Base-by-base conservation (phyloP, 2,888 invertebrate genomes). In the Euzetes globulus region DNA sequence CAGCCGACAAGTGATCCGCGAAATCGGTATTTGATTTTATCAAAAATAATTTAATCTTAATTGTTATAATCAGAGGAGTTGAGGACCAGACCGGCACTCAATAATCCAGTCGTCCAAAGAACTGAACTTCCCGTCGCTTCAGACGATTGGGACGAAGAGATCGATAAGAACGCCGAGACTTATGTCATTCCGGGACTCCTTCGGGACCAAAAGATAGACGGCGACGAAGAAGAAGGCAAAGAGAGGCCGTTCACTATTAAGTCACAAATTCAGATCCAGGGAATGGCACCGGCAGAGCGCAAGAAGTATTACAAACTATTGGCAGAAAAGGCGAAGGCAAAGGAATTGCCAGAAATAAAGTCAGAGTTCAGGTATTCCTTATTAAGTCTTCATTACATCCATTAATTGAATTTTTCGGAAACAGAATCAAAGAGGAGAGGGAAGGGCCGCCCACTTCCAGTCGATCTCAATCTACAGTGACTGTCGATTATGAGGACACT, bases 251-350 rank as follows among this genome's bases (percentile, higher is more conserved):
- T 41, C n/a, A 19, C 1, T 1, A 45, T 68, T 19, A 41, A 45
- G 41, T 7, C 41, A 0, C 19, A 19, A 19, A 68, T 68, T 68
- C n/a, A 68, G 22, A 68, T 68, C 19, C 68, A 68, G 45, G 2
- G 41, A 19, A 7, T 68, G n/a, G 45, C 19, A 68, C 68, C 68
- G 1, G 19, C 68, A 1, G 68, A 68, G 45, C 68, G 68, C 4
- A 68, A 45, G 68, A 68, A 68, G 41, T 68, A 68, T n/a, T 68
- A 68, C 41, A 68, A 68, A 68, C 45, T 45, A 4, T n/a, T 68
- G 68, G 9, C n/a, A 1, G 68, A 68, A 68, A 41, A 41, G 17
- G 11, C 41, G 2, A 68, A 22, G 7, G 6, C 4, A 1, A 15
- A 22, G 22, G 19, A 45, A 22, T 25, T 19, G 45, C n/a, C 17